Percentiles rank a stretch among this genome's conserved stretches.
These are phyloP conservation scores for Perca schrenkii DNA, from an alignment of 2,113 vertebrate genomes.

Conservation along the genomic window DNA sequence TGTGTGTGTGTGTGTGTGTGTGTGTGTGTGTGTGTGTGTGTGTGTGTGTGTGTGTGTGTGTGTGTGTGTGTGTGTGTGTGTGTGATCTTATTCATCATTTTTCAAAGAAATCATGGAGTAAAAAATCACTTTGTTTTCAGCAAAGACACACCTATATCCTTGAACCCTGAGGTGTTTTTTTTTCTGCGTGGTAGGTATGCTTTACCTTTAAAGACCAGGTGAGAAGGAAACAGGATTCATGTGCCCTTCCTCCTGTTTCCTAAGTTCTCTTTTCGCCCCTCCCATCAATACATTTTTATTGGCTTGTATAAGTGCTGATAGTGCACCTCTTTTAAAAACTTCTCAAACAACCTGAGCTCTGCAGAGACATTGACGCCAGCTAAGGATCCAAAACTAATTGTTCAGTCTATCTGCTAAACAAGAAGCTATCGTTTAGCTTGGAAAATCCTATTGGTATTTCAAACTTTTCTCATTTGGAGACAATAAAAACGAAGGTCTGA, in stretches of 20 bases:
- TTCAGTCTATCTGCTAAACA: background rate
- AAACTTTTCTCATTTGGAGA: background rate
- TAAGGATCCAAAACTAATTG: background rate
- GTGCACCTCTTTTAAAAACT: background rate
- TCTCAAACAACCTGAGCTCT: slow-evolving; percentile 13
- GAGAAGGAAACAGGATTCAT: slow-evolving; percentile 11
- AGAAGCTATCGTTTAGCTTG: background rate
- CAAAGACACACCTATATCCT: background rate
- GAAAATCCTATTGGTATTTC: background rate
- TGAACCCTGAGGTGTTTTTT: background rate
- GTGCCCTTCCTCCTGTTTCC: background rate
- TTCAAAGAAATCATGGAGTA: background rate
- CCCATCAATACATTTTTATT: background rate
- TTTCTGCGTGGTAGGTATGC: slow-evolving; percentile 16
- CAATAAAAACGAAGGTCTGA: background rate
- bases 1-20: background rate
- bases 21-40: background rate
- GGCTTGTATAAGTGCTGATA: slow-evolving; percentile 29
- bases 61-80: background rate
- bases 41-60: background rate
- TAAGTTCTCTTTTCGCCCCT: background rate
- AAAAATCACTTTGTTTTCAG: background rate
- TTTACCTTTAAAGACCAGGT: slow-evolving; percentile 29
- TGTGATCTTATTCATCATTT: background rate
- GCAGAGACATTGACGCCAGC: background rate